Percentiles rank a stretch among this genome's conserved stretches.
phyloP scores from a whole-genome alignment of 2,113 vertebrate species.

The Microcebus tavaratra region DNA sequence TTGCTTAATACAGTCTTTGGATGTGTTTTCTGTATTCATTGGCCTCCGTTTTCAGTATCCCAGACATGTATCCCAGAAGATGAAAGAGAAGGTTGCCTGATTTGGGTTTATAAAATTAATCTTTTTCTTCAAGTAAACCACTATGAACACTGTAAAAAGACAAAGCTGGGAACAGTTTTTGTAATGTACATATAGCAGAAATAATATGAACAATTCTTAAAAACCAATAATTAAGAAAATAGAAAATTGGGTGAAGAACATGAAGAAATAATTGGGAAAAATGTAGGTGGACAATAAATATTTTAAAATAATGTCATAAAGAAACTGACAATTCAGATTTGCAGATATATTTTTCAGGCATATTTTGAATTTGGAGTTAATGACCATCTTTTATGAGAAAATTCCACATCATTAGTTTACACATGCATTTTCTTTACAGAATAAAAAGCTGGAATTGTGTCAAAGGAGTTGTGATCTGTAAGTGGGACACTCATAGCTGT shows the following conservation, averaged over 20 bases:
- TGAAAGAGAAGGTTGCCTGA: background rate
- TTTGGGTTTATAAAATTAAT: background rate
- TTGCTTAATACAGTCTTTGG: background rate
- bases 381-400: background rate
- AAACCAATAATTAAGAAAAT: constrained; percentile 3
- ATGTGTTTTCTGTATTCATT: background rate
- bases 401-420: constrained; percentile 19
- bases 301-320: background rate
- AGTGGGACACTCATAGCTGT: background rate
- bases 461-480: background rate
- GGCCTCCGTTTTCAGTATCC: background rate
- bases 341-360: background rate
- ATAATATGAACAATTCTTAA: background rate
- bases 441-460: background rate
- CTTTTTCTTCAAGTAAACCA: background rate
- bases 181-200: background rate
- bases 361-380: background rate
- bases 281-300: background rate
- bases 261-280: background rate
- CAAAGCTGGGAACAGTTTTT: background rate
- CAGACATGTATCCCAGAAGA: background rate
- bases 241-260: background rate
- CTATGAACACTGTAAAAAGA: background rate
- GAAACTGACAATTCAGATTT: background rate
- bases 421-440: background rate